These are phyloP conservation scores for Eupsilia transversa DNA, from an alignment of 2,888 invertebrate species.

Conservation along the genomic window DNA sequence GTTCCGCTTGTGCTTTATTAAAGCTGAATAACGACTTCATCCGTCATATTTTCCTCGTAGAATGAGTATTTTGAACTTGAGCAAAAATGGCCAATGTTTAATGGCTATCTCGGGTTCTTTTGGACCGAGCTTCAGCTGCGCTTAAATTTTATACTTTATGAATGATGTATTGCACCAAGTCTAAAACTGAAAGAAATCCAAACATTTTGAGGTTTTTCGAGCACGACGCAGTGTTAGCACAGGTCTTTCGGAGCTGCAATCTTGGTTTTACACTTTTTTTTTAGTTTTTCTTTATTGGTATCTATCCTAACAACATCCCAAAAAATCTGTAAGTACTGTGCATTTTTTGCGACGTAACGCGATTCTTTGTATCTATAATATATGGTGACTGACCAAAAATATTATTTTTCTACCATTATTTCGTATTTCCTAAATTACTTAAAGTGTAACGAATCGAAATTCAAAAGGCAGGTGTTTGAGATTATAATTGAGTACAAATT, in stretches of 20 bases:
- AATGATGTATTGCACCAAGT: no score
- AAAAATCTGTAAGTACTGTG: background rate
- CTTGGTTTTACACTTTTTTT: no score
- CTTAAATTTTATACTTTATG: no score
- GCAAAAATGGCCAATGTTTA: no score
- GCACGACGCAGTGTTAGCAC: background rate
- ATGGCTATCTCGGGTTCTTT: no score
- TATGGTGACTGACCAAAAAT: background rate
- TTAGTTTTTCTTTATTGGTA: no score
- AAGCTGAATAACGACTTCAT: background rate
- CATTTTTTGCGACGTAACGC: background rate
- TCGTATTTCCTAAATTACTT: conserved; percentile 21
- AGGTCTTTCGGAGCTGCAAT: background rate
- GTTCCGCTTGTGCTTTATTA: background rate
- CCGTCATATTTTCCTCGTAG: background rate
- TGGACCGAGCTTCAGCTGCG: no score
- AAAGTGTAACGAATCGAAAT: conserved; percentile 43
- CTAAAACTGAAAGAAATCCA: background rate
- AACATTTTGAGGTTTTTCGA: background rate
- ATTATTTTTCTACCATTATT: conserved; percentile 22
- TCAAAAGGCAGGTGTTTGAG: conserved; percentile 60
- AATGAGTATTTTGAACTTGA: background rate
- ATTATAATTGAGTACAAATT: conserved; percentile 74
- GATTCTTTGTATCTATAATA: background rate
- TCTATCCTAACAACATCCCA: background rate